Base-by-base conservation (phyloP, 1,140 invertebrate genomes). In the Drosophila tristis region DNA sequence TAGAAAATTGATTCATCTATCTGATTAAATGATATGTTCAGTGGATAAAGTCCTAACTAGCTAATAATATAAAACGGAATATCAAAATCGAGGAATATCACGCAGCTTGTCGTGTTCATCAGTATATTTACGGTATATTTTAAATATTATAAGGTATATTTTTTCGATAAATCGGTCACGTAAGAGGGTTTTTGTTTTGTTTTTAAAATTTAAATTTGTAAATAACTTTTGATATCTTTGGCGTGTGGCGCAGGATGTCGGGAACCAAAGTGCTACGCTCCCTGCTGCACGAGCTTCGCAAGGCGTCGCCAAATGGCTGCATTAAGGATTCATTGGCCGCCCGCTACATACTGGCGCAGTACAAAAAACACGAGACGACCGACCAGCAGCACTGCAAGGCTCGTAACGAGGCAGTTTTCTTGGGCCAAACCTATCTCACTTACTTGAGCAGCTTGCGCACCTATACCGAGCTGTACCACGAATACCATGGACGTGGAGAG, bases 371-470 rank as follows among this genome's bases (percentile, higher is more conserved):
- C 80, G 93, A 95, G 81, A 95, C 95, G 15, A 97, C 96, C 0
- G 96, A 96, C 45, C 93, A 97, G 86, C 95, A 96, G 73, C 87
- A 95, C 0, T 98, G 97, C 80, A 97, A 96, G 90, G 96, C 95
- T 0, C 94, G 94, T 68, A 94, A 96, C 89, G 97, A 97, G 89
- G 94, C 97, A 80, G 92, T 95, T 57, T 94, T 93, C 54, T 63
- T 95, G 63, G 96, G 95, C 0, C 93, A 95, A 44, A 96, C 95
- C 0, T 98, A 97, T 90, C 92, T 94, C 5, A 95, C 95, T 78
- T 97, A 97, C 84, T 91, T 98, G 44, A 91, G 93, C 48, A 96
- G 96, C 74, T 92, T 93, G 1, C 93, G 96, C 64, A 92, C 93
- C 58, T 95, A 95, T 74, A 93, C 95, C 68, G 94, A 96, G 90